These are phyloP conservation scores for Anoura caudifer DNA, from an alignment of 2,113 vertebrate species.

Conservation along the genomic window DNA sequence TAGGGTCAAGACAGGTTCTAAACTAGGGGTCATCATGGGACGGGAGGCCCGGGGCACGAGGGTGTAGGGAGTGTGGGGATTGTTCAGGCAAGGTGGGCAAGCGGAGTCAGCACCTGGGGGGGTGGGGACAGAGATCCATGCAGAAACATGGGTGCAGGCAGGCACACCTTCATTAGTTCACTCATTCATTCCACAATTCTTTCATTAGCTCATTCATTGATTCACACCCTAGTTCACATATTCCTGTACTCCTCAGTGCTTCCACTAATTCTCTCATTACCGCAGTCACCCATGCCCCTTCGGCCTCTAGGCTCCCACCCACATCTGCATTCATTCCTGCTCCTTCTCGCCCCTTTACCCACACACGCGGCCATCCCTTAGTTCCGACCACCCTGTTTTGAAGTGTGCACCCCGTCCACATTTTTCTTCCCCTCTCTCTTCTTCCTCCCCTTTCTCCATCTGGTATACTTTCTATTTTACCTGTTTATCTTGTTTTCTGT, in stretches of 20 bases:
- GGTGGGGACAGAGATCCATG: background rate
- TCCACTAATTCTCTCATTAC: rapidly evolving
- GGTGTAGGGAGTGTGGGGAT: rapidly evolving
- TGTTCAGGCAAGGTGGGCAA: background rate
- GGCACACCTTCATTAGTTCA: background rate
- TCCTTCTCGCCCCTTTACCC: rapidly evolving
- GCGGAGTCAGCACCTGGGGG: background rate
- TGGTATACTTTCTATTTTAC: background rate
- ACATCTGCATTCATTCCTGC: background rate
- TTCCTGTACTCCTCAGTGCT: rapidly evolving
- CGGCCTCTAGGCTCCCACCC: rapidly evolving
- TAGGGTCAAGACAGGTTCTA: background rate
- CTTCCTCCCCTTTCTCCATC: background rate
- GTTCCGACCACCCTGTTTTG: rapidly evolving
- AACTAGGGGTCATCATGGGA: rapidly evolving
- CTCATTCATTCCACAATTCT: background rate
- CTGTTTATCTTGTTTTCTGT: background rate
- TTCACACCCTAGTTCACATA: background rate
- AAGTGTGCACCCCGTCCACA: background rate
- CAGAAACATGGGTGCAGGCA: background rate
- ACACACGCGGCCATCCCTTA: background rate
- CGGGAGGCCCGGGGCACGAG: background rate
- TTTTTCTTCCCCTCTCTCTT: background rate
- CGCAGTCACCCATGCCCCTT: background rate
- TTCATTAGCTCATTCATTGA: background rate